phyloP scores from a whole-genome alignment of 2,113 vertebrate species.

The Coturnix japonica region DNA sequence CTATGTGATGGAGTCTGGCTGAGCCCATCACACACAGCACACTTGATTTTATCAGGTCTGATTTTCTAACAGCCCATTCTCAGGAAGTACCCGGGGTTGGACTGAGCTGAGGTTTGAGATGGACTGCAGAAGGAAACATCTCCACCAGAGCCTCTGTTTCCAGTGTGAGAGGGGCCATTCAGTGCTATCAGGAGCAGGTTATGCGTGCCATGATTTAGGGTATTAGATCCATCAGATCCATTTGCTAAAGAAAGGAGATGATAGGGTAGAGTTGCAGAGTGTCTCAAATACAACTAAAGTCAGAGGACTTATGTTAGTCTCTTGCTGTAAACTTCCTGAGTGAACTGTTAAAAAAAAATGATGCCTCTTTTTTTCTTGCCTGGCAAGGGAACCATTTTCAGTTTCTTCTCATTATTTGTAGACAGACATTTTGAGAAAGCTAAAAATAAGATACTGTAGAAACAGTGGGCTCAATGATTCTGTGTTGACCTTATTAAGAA shows the following conservation, averaged over 20 bases:
- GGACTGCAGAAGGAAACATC: not conserved
- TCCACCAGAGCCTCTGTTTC: not conserved
- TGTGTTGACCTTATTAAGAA: not conserved
- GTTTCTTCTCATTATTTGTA: not conserved
- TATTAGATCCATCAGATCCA: not conserved
- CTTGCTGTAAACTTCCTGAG: not conserved
- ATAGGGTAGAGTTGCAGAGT: not conserved
- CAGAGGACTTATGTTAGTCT: not conserved
- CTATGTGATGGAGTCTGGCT: not conserved
- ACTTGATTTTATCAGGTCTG: not conserved
- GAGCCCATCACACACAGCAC: not conserved
- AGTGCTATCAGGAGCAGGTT: accelerated
- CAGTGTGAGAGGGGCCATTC: not conserved
- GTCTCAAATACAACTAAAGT: not conserved
- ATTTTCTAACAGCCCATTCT: not conserved
- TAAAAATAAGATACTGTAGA: not conserved
- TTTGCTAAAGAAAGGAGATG: not conserved
- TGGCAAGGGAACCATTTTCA: not conserved
- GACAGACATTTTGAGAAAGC: not conserved
- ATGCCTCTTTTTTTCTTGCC: not conserved
- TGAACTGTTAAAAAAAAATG: not conserved
- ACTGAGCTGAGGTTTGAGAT: accelerated
- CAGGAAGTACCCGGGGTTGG: not conserved
- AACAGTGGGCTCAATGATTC: not conserved
- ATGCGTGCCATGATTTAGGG: not conserved